Base-by-base conservation (phyloP, 2,797 vertebrate species). In the Gymnothorax reevesii region DNA sequence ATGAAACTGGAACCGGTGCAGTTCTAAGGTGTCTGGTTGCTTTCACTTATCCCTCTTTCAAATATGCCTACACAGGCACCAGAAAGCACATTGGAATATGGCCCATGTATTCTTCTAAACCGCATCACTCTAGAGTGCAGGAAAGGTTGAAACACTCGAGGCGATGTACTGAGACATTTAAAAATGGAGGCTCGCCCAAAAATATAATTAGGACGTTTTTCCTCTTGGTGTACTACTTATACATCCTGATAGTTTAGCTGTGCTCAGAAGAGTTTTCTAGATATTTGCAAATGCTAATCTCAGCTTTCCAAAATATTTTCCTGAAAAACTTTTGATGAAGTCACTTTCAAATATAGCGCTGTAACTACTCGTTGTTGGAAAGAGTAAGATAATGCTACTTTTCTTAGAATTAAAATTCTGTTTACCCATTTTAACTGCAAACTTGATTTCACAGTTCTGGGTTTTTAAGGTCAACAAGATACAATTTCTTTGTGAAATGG, bases 1-100 rank as follows among this genome's bases (percentile, higher is more conserved):
- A 66, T 55, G 77, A 69, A 82, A 86, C 83, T 62, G 69, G 85
- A 85, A 83, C 87, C 80, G 86, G 83, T 33, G 73, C 82, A 59
- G 55, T 64, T 85, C 83, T 17, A 71, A 82, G 57, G 83, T 82
- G 75, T 86, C 85, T 77, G 85, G 83, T 86, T 86, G 52, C 85
- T 22, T 52, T 64, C 84, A 73, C 82, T 60, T 73, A 83, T 82
- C 27, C 54, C 42, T 66, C 71, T 80, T 86, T 86, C 25, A 49
- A 86, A 60, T 62, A 64, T 59, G 77, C 79, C 25, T 75, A 33
- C 52, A 60, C 27, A 2, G 7, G 20, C 55, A 52, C 49, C 77
- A 54, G 27, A 49, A 83, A 59, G 27, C 25, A 10, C 60, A 33
- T 54, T 87, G 86, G 27, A 22, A 83, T 54, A 83, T 49, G 33